A percentile compares a stretch with the other conserved stretches of the same genome.
These are phyloP conservation scores for Augochlorella aurata DNA, from an alignment of 2,888 invertebrate genomes.

Conservation along the genomic window DNA sequence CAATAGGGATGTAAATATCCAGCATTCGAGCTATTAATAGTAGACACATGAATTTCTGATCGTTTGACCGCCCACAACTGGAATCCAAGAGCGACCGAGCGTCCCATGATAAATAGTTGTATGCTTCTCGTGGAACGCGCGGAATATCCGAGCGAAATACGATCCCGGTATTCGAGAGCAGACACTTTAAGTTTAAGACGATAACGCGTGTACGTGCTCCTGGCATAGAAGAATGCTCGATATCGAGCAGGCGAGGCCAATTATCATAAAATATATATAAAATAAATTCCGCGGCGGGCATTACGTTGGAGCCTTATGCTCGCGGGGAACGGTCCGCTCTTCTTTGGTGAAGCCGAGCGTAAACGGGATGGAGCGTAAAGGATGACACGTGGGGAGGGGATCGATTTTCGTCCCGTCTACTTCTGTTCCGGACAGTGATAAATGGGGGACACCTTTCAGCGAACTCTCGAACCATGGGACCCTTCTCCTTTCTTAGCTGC, in stretches of 20 bases:
- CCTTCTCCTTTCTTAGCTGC: slow-evolving; percentile 71
- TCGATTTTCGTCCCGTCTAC: slow-evolving; percentile 79
- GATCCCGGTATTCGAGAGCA: slow-evolving; percentile 19
- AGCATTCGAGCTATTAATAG: background rate
- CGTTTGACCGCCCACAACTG: background rate
- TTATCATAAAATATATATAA: slow-evolving; percentile 70
- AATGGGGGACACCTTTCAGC: slow-evolving; percentile 77
- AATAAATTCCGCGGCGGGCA: slow-evolving; percentile 45
- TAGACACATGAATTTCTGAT: background rate
- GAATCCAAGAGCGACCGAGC: background rate
- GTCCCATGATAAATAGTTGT: slow-evolving; percentile 2
- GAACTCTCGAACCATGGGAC: slow-evolving; percentile 72
- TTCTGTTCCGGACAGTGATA: slow-evolving; percentile 80
- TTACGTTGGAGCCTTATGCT: slow-evolving; percentile 25
- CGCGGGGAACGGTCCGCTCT: slow-evolving; percentile 44
- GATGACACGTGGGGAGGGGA: slow-evolving; percentile 74
- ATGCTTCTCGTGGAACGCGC: background rate
- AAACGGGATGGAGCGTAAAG: slow-evolving; percentile 66
- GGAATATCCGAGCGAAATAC: slow-evolving; percentile 18
- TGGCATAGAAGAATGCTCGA: slow-evolving; percentile 56
- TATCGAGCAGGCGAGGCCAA: slow-evolving; percentile 51
- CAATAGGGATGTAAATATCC: no score
- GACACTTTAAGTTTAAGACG: slow-evolving; percentile 26
- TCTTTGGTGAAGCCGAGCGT: slow-evolving; percentile 52
- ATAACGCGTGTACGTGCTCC: slow-evolving; percentile 33